Conservation (phyloP, 2,888 invertebrate species). For the Nomada lathburiana region DNA sequence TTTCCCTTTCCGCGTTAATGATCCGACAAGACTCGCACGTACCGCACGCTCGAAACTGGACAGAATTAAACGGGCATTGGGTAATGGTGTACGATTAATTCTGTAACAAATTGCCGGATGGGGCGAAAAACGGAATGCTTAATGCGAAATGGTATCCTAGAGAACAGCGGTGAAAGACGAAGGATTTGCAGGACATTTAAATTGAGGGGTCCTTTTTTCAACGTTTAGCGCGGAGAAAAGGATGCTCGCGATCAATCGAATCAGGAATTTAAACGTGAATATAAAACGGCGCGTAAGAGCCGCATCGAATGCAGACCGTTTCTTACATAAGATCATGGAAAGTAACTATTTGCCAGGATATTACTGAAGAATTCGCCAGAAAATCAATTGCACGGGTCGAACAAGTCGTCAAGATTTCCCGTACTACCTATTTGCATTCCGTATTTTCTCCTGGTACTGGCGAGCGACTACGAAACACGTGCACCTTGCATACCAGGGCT, state of each 20-base stretch:
- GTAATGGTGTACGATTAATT: conserved; percentile 14
- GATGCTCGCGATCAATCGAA: neutral
- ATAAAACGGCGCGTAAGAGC: neutral
- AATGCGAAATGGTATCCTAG: neutral
- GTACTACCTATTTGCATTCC: neutral
- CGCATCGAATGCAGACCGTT: neutral
- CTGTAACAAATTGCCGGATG: neutral
- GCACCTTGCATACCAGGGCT: conserved; percentile 19
- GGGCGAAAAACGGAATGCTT: neutral
- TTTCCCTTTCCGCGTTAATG: neutral
- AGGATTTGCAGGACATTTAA: neutral
- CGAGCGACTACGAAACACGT: conserved; percentile 16
- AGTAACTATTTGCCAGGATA: conserved; percentile 7
- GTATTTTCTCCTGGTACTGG: conserved; percentile 3
- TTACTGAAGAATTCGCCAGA: conserved; percentile 4
- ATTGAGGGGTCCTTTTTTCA: neutral
- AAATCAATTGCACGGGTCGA: conserved; percentile 19
- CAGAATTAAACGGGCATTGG: conserved; percentile 17
- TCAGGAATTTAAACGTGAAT: neutral
- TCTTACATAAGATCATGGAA: neutral
- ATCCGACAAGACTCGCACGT: neutral
- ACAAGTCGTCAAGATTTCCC: neutral
- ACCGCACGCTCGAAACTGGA: neutral
- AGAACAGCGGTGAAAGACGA: neutral
- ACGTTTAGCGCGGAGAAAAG: neutral